Conservation (phyloP, 2,888 invertebrate genomes). For the Phania funesta region DNA sequence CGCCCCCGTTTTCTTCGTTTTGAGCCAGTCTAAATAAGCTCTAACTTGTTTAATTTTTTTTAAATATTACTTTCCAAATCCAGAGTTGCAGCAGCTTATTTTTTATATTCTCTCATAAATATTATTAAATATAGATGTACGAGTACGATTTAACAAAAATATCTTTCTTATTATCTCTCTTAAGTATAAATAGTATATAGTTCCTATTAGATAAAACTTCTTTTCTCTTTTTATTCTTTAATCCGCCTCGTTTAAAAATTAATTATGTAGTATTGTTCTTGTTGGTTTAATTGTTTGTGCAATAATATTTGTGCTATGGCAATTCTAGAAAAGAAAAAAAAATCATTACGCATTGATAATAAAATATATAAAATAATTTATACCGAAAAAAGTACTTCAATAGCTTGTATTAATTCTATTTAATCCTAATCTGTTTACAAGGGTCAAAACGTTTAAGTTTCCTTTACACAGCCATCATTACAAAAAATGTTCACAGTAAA, state of each 20-base stretch:
- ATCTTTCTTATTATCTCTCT: neutral
- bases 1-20: constrained; percentile 82
- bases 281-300: constrained; percentile 52
- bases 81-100: constrained; percentile 15
- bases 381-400: neutral
- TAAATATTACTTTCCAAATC: constrained; percentile 42
- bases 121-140: neutral
- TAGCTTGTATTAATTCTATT: too few relatives aligned
- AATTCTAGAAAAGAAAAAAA: constrained; percentile 52
- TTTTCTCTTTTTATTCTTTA: constrained; percentile 12
- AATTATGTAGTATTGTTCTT: constrained; percentile 31
- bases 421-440: too few relatives aligned
- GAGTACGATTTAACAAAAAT: constrained; percentile 15
- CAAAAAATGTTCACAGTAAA: too few relatives aligned
- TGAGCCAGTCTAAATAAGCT: constrained; percentile 80
- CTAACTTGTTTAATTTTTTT: constrained; percentile 36
- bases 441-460: too few relatives aligned
- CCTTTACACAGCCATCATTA: too few relatives aligned
- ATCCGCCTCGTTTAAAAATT: constrained; percentile 9
- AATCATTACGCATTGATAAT: neutral
- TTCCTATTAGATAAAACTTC: constrained; percentile 27
- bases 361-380: neutral
- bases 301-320: constrained; percentile 65
- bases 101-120: constrained; percentile 29
- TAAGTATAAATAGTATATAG: constrained; percentile 19